Conservation (phyloP, 1,140 invertebrate species). For the Propsilocerus akamusi region DNA sequence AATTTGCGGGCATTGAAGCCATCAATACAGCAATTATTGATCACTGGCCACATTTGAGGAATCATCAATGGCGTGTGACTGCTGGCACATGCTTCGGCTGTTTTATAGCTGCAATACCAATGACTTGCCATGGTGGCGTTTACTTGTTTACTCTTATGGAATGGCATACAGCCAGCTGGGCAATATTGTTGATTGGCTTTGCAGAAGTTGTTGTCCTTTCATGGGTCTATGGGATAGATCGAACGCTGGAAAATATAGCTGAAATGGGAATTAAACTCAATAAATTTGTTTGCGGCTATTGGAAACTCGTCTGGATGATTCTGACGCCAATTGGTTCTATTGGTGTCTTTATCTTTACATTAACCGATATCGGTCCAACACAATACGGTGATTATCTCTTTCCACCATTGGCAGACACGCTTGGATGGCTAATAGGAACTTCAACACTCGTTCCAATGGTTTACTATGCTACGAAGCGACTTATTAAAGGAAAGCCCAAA, state of each 20-base stretch:
- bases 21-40: constrained; percentile 59
- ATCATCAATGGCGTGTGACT: constrained; percentile 36
- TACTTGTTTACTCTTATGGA: constrained; percentile 61
- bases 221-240: constrained; percentile 51
- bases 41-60: constrained; percentile 40
- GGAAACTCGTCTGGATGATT: constrained; percentile 34
- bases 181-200: constrained; percentile 54
- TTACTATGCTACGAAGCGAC: too few species aligned
- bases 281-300: constrained; percentile 27
- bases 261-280: constrained; percentile 36
- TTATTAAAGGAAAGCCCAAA: too few species aligned
- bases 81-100: constrained; percentile 35
- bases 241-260: constrained; percentile 31
- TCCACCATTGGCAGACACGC: too few species aligned
- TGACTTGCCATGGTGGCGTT: constrained; percentile 50
- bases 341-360: constrained; percentile 46
- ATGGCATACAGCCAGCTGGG: constrained; percentile 70
- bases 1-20: constrained; percentile 65
- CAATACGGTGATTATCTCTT: constrained; percentile 38
- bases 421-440: too few species aligned
- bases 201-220: constrained; percentile 42
- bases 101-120: constrained; percentile 44
- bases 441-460: too few species aligned
- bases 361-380: constrained; percentile 36
- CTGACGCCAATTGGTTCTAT: constrained; percentile 31